Evolutionary conservation across 2,888 invertebrate genomes (phyloP), one percentile per base, ranked within the genome.

Genomic region (Sesia apiformis): DNA sequence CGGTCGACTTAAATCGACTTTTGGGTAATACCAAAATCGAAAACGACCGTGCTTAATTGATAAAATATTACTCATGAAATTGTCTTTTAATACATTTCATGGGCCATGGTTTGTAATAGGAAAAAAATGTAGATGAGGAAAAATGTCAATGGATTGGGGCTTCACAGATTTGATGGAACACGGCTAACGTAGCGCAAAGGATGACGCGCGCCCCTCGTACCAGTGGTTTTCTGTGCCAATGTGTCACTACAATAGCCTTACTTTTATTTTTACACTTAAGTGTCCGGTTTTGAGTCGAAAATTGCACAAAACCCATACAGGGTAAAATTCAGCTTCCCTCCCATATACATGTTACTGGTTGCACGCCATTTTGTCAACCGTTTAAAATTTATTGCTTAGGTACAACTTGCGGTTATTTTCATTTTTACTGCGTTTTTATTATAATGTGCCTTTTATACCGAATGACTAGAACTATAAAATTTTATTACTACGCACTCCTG

Each of bases 111-210:
- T 72, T 63, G 70, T 74, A 78, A 82, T 81, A 67, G 78, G 73
- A 60, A 74, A 83, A 84, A 84, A 86, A 86, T 86, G 80, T 72
- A 83, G 75, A 87, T 86, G 78, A 81, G 77, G 68, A 68, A 79
- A 78, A 82, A 84, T 79, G 79, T 79, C 81, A 80, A 82, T 79
- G 72, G 79, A 59, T 65, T 60, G 67, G 71, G 69, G 69, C 61
- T 46, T 60, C 58, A 57, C 61, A 67, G 68, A 68, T 67, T 71
- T 65, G 64, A 68, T 64, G 69, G 65, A 46, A 68, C 65, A 64
- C 61, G 74, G 69, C 69, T 79, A 81, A 81, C 81, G 81, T 81
- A 74, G 67, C 78, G 80, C 72, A 71, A 71, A 73, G 71, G 71
- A 72, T 69, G 67, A 67, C 64, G 72, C 69, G 67, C 70, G 72